phyloP scores from a whole-genome alignment of 2,888 invertebrate genomes.

The Lasioglossum morio region DNA sequence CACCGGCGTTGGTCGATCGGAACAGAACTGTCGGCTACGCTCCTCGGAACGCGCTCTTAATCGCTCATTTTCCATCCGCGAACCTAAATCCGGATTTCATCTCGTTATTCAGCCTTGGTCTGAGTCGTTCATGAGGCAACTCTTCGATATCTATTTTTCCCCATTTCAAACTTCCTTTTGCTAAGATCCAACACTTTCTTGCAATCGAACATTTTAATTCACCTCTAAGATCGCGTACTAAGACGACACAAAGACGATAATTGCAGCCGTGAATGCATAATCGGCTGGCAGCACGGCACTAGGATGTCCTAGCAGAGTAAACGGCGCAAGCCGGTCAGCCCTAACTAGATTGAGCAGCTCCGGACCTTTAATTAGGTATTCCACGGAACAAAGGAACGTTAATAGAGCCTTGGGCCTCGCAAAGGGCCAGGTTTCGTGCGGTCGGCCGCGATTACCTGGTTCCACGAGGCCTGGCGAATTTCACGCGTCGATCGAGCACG shows the following conservation, averaged over 20 bases:
- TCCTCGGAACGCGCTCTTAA: neutral
- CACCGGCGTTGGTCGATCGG: constrained; percentile 4
- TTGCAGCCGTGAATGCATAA: neutral
- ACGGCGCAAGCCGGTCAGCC: neutral
- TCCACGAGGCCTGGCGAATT: constrained; percentile 9
- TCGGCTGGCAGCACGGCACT: neutral
- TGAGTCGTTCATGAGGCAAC: neutral
- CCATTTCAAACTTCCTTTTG: no score
- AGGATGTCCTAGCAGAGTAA: neutral
- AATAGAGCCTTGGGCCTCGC: neutral
- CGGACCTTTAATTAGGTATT: constrained; percentile 18
- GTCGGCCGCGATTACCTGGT: neutral
- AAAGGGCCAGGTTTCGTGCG: neutral
- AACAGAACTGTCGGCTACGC: neutral
- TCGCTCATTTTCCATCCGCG: neutral
- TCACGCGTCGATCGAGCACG: constrained; percentile 6
- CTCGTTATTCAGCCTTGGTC: neutral
- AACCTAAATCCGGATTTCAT: neutral
- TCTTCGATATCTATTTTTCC: no score
- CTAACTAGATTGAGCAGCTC: neutral
- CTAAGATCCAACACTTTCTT: no score
- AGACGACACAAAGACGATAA: neutral
- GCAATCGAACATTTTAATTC: no score
- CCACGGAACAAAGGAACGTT: constrained; percentile 14
- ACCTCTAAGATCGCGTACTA: neutral